Evolutionary conservation across 1,140 invertebrate species (phyloP).

Genomic region (Lepidostoma basale): DNA sequence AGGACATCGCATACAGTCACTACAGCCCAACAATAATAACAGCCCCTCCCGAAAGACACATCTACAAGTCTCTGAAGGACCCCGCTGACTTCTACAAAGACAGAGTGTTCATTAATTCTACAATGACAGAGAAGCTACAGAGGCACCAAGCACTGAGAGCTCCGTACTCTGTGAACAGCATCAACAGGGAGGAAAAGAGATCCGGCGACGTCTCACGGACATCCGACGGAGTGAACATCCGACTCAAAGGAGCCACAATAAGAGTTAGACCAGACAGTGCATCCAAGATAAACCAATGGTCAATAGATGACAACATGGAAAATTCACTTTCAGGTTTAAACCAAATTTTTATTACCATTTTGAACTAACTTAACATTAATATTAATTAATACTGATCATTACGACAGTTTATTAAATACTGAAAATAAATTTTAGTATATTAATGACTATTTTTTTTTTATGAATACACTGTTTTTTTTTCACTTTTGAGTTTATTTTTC

Average conservation of each 20-base stretch:
- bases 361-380: too few species aligned
- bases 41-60: slow-evolving; percentile 5
- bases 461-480: too few species aligned
- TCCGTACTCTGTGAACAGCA: not conserved
- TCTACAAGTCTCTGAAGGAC: slow-evolving; percentile 24
- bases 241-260: not conserved
- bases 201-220: not conserved
- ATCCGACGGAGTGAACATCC: slow-evolving; percentile 1
- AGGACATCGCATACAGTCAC: not conserved
- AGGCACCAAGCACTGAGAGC: not conserved
- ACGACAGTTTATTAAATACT: too few species aligned
- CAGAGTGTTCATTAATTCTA: slow-evolving; percentile 17
- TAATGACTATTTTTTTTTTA: too few species aligned
- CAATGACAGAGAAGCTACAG: slow-evolving; percentile 14
- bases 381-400: too few species aligned
- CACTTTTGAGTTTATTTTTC: too few species aligned
- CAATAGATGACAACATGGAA: not conserved
- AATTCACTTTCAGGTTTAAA: slow-evolving; percentile 1
- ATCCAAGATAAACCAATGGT: not conserved
- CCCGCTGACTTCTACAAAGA: slow-evolving; percentile 21
- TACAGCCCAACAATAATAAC: not conserved
- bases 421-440: too few species aligned
- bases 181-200: not conserved
- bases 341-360: too few species aligned
- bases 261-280: not conserved